Evolutionary conservation across 2,113 vertebrate genomes (phyloP), one percentile per base, ranked within the genome.

Genomic region (Tragelaphus buxtoni): DNA sequence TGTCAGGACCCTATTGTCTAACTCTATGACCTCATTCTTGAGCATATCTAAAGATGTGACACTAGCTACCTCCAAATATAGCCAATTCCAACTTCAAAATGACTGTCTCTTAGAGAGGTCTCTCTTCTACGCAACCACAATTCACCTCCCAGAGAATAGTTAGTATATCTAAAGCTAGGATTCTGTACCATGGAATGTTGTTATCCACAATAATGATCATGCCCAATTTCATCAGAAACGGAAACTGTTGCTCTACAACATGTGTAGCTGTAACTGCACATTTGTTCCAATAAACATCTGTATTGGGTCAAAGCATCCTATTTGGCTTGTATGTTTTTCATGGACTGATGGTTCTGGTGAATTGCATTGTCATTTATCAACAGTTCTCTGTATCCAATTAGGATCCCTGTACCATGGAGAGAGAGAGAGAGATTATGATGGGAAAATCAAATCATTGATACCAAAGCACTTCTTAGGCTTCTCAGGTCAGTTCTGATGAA

Each of bases 261-360:
- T 39, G 22, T 90, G 65, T 85, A 91, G 90, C 32, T 55, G 65
- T 90, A 90, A 94, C 32, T 63, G 84, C 74, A 87, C 53, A 87
- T 83, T 82, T 80, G 20, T 93, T 95, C 83, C 76, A 96, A 95
- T 96, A 97, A 97, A 98, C 92, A 96, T 97, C 88, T 93, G 90
- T 51, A 58, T 80, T 92, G 92, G 97, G 45, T 90, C 90, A 95
- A 95, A 92, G 26, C 17, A 49, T 58, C 51, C 47, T 53, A 30
- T 58, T 88, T 94, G 84, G 80, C n/a, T 97, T 81, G 32, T 86
- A 28, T 83, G 61, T 80, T 80, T 91, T 74, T 94, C 84, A 92
- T 77, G 94, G 9, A 39, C 74, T 65, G 12, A 90, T 96, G 94
- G 69, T 56, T 92, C 47, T 83, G 55, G 56, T 87, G 96, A 96